Conservation (phyloP, 2,888 invertebrate species). For the Hipparchia semele region DNA sequence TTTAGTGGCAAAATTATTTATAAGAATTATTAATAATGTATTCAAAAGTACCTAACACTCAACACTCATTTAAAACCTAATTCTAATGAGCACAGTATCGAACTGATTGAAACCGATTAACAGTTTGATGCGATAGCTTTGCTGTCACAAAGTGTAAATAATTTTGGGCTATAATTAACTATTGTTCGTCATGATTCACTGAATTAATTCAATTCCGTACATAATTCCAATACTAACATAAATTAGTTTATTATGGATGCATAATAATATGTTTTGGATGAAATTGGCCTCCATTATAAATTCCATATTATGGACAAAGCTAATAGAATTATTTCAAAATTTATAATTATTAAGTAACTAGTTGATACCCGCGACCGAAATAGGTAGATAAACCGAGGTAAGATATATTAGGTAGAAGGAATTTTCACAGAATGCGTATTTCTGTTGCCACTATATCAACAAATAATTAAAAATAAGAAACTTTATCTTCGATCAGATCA, state of each 20-base stretch:
- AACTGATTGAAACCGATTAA: neutral
- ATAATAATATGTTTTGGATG: neutral
- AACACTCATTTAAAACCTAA: neutral
- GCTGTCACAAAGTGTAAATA: neutral
- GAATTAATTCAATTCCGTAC: neutral
- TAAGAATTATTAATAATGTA: neutral
- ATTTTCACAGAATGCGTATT: too few species aligned
- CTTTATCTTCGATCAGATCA: too few species aligned
- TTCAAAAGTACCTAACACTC: neutral
- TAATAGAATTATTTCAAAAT: too few species aligned
- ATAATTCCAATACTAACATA: constrained; percentile 5
- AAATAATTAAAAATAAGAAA: too few species aligned
- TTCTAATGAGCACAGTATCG: neutral
- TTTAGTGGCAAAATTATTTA: neutral
- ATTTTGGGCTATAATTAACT: constrained; percentile 7
- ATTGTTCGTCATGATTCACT: neutral
- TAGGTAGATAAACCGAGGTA: too few species aligned
- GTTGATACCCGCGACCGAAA: too few species aligned
- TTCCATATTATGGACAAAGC: too few species aligned
- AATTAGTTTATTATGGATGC: neutral
- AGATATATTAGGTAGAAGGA: too few species aligned
- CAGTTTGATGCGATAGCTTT: neutral
- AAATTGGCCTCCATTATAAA: neutral
- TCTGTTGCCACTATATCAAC: too few species aligned
- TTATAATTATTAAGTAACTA: too few species aligned